phyloP scores from a whole-genome alignment of 1,140 invertebrate genomes.

The Caenorhabditis brenneri region DNA sequence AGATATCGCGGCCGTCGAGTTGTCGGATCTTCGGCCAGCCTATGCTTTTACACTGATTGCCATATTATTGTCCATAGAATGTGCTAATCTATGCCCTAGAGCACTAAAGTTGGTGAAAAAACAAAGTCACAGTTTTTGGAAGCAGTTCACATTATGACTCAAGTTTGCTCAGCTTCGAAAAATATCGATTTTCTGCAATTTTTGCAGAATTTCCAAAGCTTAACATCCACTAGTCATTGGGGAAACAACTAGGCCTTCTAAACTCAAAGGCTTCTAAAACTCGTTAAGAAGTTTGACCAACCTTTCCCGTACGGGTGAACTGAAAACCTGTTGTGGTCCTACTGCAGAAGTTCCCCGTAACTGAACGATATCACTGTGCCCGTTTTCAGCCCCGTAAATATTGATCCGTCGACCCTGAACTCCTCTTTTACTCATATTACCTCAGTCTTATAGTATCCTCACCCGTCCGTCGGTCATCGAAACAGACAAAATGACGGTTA shows the following conservation, averaged over 20 bases:
- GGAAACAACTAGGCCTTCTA: too few relatives aligned
- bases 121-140: too few relatives aligned
- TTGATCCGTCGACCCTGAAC: conserved; percentile 46
- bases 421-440: neutral
- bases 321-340: neutral
- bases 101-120: too few relatives aligned
- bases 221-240: too few relatives aligned
- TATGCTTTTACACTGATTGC: too few relatives aligned
- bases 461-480: neutral
- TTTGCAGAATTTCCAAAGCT: too few relatives aligned
- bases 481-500: neutral
- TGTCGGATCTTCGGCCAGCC: too few relatives aligned
- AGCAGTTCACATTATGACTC: too few relatives aligned
- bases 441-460: neutral
- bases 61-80: too few relatives aligned
- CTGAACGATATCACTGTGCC: conserved; percentile 43
- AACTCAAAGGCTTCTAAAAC: neutral
- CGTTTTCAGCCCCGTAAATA: conserved; percentile 34
- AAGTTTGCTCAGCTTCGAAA: neutral
- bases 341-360: neutral
- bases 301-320: neutral
- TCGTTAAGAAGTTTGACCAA: neutral
- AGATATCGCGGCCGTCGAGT: too few relatives aligned
- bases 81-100: too few relatives aligned
- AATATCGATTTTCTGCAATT: neutral